phyloP scores from a whole-genome alignment of 2,797 vertebrate species.

The Sternarchorhynchus goeldii region DNA sequence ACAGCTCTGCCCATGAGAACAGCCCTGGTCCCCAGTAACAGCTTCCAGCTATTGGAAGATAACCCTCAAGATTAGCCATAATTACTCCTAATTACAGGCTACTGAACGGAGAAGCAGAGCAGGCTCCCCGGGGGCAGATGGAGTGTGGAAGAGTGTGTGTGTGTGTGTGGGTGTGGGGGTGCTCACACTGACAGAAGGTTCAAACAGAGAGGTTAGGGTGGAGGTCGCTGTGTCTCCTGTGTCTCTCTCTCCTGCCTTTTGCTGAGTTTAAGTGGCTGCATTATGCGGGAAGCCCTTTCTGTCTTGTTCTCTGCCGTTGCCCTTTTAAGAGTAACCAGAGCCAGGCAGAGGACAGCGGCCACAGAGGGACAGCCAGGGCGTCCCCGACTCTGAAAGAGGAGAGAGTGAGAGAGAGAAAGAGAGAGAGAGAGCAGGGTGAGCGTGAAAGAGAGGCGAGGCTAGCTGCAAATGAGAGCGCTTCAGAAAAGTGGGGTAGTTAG shows the following conservation, averaged over 20 bases:
- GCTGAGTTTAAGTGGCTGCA: conserved; percentile 60
- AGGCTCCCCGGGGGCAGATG: conserved; percentile 32
- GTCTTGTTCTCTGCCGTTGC: conserved; percentile 48
- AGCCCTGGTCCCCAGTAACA: conserved; percentile 21
- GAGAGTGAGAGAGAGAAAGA: neutral
- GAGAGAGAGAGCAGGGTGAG: conserved; percentile 33
- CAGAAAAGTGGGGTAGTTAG: conserved; percentile 68
- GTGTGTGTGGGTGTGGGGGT: neutral
- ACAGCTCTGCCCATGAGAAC: conserved; percentile 39
- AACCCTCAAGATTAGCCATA: conserved; percentile 46
- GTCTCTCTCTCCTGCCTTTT: conserved; percentile 44
- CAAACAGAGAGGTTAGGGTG: conserved; percentile 19
- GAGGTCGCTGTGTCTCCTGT: conserved; percentile 53
- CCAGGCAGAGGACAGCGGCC: conserved; percentile 53
- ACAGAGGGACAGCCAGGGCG: conserved; percentile 49
- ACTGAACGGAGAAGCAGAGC: conserved; percentile 25
- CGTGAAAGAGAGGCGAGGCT: conserved; percentile 19
- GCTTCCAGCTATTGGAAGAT: conserved; percentile 45
- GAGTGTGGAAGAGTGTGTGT: conserved; percentile 19
- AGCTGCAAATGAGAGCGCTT: conserved; percentile 56
- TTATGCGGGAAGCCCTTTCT: conserved; percentile 53
- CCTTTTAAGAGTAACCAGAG: conserved; percentile 63
- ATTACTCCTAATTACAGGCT: conserved; percentile 44
- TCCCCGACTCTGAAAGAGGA: conserved; percentile 45
- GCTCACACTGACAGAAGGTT: neutral